Evolutionary conservation across 2,113 vertebrate species (phyloP).

Genomic region (human): DNA sequence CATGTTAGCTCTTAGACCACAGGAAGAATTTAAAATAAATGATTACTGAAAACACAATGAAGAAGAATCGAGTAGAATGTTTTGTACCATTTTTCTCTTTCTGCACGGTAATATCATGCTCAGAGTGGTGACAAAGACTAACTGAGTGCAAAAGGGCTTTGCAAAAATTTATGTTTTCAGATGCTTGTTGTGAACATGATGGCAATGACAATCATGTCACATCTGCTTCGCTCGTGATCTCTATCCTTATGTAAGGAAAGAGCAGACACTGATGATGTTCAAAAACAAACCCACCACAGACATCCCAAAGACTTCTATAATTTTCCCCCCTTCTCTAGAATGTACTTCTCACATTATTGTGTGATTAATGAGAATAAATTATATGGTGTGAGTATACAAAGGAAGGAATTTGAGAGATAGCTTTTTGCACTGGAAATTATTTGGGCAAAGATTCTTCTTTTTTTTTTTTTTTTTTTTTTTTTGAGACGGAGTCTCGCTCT

Average conservation of each 20-base stretch:
- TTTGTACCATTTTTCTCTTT: background rate
- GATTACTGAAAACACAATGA: background rate
- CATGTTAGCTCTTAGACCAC: background rate
- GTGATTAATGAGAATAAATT: background rate
- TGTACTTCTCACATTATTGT: background rate
- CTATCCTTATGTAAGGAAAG: background rate
- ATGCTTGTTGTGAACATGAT: background rate
- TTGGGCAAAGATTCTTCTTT: background rate
- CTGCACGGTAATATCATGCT: background rate
- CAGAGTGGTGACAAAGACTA: background rate
- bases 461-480: too few species aligned
- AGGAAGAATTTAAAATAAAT: slow-evolving; percentile 23
- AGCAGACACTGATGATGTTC: background rate
- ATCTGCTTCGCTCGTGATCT: background rate
- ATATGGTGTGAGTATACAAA: background rate
- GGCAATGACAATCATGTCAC: background rate
- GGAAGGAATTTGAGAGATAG: background rate
- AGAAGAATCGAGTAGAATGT: background rate
- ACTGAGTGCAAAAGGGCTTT: background rate
- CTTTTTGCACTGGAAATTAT: background rate
- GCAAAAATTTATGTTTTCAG: background rate
- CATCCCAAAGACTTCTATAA: background rate
- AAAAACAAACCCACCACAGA: background rate
- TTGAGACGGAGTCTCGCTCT: too few species aligned
- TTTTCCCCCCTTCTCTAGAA: background rate